phyloP scores from a whole-genome alignment of 2,888 invertebrate genomes.

The Ectemnius cavifrons region DNA sequence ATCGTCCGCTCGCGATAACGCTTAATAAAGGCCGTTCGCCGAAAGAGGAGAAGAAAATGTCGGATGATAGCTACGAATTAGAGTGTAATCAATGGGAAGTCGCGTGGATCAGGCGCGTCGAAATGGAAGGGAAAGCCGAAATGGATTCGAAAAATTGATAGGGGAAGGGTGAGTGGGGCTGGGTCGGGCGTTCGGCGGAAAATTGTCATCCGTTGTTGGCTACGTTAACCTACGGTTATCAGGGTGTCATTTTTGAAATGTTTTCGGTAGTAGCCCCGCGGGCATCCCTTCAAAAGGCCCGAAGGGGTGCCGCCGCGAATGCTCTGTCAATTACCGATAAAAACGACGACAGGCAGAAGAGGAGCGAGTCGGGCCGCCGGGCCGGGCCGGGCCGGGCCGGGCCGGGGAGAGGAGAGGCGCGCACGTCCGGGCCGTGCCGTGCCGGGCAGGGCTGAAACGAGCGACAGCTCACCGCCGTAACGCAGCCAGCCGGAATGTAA shows the following conservation, averaged over 20 bases:
- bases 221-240: not conserved
- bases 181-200: not conserved
- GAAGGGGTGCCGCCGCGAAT: not conserved
- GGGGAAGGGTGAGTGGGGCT: not conserved
- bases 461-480: conserved; percentile 30
- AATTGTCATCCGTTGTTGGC: not conserved
- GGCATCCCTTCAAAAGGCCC: not conserved
- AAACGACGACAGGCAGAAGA: conserved; percentile 1
- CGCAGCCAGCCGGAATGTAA: conserved; percentile 48
- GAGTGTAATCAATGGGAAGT: conserved; percentile 6
- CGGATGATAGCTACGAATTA: not conserved
- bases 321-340: conserved; percentile 8
- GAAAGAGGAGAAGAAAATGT: not conserved
- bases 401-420: too few relatives aligned
- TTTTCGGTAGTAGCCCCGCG: not conserved
- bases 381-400: too few relatives aligned
- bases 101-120: too few relatives aligned
- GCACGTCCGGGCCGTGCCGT: too few relatives aligned
- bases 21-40: not conserved
- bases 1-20: too few relatives aligned
- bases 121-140: not conserved
- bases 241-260: conserved; percentile 5
- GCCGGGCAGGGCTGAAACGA: not conserved
- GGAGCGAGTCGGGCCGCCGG: too few relatives aligned
- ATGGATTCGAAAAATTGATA: not conserved